Percentiles rank a stretch among this genome's conserved stretches.
phyloP scores from a whole-genome alignment of 2,888 invertebrate genomes.

The Pammene aurita region DNA sequence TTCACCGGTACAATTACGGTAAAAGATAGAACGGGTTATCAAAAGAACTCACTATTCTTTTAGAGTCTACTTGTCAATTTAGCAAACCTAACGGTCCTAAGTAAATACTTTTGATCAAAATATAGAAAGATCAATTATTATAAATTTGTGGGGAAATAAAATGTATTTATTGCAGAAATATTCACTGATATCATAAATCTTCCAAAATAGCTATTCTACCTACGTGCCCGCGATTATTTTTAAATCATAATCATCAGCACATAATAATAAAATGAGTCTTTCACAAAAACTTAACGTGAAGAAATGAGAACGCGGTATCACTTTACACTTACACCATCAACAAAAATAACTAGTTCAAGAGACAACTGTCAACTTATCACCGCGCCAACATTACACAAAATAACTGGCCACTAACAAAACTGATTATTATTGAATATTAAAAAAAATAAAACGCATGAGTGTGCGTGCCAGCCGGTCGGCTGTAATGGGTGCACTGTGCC shows the following conservation, averaged over 20 bases:
- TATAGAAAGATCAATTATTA: too few relatives aligned
- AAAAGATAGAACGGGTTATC: too few relatives aligned
- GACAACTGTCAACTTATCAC: conserved; percentile 29
- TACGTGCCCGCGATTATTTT: conserved; percentile 8
- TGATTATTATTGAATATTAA: conserved; percentile 36
- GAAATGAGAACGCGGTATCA: conserved; percentile 29
- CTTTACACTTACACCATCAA: conserved; percentile 35
- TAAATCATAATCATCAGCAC: conserved; percentile 1
- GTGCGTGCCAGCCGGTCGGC: conserved; percentile 45
- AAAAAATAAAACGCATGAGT: conserved; percentile 44
- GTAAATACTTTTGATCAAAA: too few relatives aligned
- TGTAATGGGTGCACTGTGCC: conserved; percentile 63
- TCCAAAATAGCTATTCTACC: conserved; percentile 1
- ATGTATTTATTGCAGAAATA: neutral
- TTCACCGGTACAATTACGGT: neutral
- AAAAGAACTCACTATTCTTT: too few relatives aligned
- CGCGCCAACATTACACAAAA: conserved; percentile 24
- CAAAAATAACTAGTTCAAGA: conserved; percentile 36
- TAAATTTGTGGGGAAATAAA: too few relatives aligned
- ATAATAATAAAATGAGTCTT: conserved; percentile 1
- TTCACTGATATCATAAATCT: neutral
- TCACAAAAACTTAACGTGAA: conserved; percentile 2
- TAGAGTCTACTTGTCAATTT: too few relatives aligned
- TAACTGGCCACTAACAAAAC: conserved; percentile 24
- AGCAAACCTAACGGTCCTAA: too few relatives aligned